Conservation (phyloP, 2,888 invertebrate genomes). For the Drosophila quinaria region DNA sequence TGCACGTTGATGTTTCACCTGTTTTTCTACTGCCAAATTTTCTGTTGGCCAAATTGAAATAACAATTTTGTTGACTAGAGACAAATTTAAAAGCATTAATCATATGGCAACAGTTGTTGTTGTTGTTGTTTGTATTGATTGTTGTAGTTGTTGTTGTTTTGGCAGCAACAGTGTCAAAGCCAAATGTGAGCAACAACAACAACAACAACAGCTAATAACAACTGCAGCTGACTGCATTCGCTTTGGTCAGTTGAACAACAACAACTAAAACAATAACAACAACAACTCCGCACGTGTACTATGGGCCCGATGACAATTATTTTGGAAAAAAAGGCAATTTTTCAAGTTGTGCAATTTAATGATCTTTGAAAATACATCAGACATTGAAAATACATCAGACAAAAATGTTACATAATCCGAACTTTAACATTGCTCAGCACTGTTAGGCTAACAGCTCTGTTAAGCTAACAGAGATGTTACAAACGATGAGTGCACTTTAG, state of each 20-base stretch:
- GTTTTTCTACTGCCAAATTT: too few relatives aligned
- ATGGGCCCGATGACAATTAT: too few relatives aligned
- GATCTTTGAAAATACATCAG: too few relatives aligned
- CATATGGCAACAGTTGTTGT: constrained; percentile 25
- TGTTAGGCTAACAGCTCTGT: too few relatives aligned
- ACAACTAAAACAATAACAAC: constrained; percentile 31
- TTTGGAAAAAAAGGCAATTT: too few relatives aligned
- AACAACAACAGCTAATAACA: constrained; percentile 36
- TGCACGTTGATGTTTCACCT: constrained; percentile 26
- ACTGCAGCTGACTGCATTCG: constrained; percentile 57
- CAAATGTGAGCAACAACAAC: constrained; percentile 50
- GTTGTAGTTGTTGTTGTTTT: constrained; percentile 24
- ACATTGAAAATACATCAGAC: too few relatives aligned
- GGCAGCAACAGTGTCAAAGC: constrained; percentile 68
- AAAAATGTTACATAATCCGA: too few relatives aligned
- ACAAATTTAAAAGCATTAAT: constrained; percentile 54
- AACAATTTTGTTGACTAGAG: constrained; percentile 39
- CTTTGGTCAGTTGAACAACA: constrained; percentile 75
- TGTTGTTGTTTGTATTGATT: constrained; percentile 22
- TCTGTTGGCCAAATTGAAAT: constrained; percentile 46
- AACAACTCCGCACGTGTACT: constrained; percentile 34
- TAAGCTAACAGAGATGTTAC: too few relatives aligned
- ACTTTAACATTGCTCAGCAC: too few relatives aligned
- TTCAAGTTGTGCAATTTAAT: too few relatives aligned
- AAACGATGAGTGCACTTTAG: too few relatives aligned